Evolutionary conservation across 2,888 invertebrate species (phyloP).

Genomic region (Drosophila nr. fundita): DNA sequence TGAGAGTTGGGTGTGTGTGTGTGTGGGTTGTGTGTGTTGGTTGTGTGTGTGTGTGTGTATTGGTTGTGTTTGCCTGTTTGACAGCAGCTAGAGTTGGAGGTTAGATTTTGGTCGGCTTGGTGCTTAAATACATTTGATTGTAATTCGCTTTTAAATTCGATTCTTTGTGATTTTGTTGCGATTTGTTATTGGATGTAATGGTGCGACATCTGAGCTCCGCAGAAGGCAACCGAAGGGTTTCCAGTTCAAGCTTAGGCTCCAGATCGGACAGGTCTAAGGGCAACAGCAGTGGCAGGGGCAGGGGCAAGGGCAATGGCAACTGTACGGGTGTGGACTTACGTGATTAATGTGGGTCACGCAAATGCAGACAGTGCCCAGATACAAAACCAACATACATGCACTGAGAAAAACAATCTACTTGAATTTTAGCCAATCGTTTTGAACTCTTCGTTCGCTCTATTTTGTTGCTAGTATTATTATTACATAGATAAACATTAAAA

Average conservation of each 20-base stretch:
- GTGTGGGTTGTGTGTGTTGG: conserved; percentile 3
- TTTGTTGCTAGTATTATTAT: too few species aligned
- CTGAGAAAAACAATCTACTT: background rate
- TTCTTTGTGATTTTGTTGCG: conserved; percentile 70
- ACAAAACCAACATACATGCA: conserved; percentile 4
- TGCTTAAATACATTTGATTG: conserved; percentile 80
- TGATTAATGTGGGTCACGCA: conserved; percentile 71
- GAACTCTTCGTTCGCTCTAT: too few species aligned
- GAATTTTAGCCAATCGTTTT: background rate
- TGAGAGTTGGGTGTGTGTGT: conserved; percentile 9
- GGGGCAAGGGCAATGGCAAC: conserved; percentile 7
- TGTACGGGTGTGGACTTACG: conserved; percentile 36
- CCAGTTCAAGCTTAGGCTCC: conserved; percentile 3
- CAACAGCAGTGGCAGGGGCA: conserved; percentile 1
- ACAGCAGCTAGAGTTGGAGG: conserved; percentile 34
- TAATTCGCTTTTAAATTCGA: conserved; percentile 80
- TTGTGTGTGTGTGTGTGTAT: conserved; percentile 9
- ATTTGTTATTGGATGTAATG: conserved; percentile 80
- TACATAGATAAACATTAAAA: too few species aligned
- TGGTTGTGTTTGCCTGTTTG: conserved; percentile 5
- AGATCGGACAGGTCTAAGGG: conserved; percentile 4
- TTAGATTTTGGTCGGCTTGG: conserved; percentile 71
- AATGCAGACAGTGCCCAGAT: conserved; percentile 37
- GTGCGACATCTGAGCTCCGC: conserved; percentile 74
- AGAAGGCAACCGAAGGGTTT: conserved; percentile 7